Base-by-base conservation (phyloP, 35 echinoderm and acorn worm genomes). In the Patiria miniata region DNA sequence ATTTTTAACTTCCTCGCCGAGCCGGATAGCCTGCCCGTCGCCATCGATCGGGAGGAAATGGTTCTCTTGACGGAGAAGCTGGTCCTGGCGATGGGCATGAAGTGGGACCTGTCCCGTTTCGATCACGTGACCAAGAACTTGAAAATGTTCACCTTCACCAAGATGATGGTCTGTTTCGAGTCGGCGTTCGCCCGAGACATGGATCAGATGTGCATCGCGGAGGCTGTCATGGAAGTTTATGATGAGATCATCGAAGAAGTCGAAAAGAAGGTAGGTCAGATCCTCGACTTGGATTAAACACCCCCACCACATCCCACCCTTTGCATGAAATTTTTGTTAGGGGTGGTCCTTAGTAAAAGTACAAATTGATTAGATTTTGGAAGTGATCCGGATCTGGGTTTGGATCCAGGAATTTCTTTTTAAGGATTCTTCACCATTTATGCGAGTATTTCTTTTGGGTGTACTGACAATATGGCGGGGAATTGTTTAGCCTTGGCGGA, bases 221-320 rank as follows among this genome's bases (percentile, higher is more conserved):
- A 79, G 9, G 86, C 86, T 0, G 76, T 93, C 7, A 36, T 56
- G 0, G 91, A 93, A 14, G 80, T 93, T 0, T 89, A 93, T 77
- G 87, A 93, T 52, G 79, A 84, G 39, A 80, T 84, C 22, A 85
- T 93, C 40, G 87, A 84, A 56, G 86, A 93, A 55, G 81, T 88
- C 10, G 91, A 88, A 69, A 93, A 93, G 80, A 93, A 89, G 86
- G 91, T 93, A 59, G 78, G 42, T n/a, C n/a, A n/a, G n/a, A n/a
- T n/a, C n/a, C n/a, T n/a, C n/a, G n/a, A n/a, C n/a, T n/a, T n/a
- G n/a, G n/a, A n/a, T n/a, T n/a, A n/a, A n/a, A n/a, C n/a, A n/a
- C n/a, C n/a, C n/a, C n/a, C 10, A 57, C 54, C n/a, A 57, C n/a
- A 57, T 10, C 10, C 10, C n/a, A 57, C 54, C 14, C 69, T 77